phyloP scores from a whole-genome alignment of 2,888 invertebrate species.

The Cephonodes hylas region DNA sequence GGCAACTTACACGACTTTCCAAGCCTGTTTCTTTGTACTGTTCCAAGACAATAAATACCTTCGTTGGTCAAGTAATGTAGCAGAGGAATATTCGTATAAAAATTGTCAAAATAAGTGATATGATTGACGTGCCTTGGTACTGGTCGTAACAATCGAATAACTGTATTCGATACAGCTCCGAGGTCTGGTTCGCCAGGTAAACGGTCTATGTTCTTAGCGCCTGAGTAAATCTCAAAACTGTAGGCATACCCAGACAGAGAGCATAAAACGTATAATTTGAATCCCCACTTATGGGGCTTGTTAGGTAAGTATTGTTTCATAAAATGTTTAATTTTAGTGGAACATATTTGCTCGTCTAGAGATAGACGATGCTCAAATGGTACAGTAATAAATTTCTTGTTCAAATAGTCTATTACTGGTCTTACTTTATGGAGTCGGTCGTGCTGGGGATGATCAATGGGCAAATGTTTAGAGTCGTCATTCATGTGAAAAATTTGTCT shows the following conservation, averaged over 20 bases:
- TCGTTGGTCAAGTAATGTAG: conserved; percentile 36
- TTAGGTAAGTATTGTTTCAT: conserved; percentile 20
- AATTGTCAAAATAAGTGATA: conserved; percentile 36
- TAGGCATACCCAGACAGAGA: conserved; percentile 32
- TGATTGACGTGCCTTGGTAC: conserved; percentile 17
- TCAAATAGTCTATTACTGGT: conserved; percentile 34
- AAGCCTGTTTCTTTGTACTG: conserved; percentile 40
- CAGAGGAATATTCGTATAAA: conserved; percentile 40
- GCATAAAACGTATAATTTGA: conserved; percentile 25
- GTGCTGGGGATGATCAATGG: conserved; percentile 29
- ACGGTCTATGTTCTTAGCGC: conserved; percentile 24
- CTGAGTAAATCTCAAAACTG: conserved; percentile 33
- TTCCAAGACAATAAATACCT: conserved; percentile 42
- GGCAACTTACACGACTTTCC: conserved; percentile 37
- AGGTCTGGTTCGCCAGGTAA: conserved; percentile 26
- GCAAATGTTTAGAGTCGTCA: conserved; percentile 37
- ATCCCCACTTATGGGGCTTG: conserved; percentile 22
- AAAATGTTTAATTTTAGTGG: conserved; percentile 18
- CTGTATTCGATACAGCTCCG: conserved; percentile 15
- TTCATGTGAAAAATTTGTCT: conserved; percentile 39
- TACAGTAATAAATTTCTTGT: conserved; percentile 19
- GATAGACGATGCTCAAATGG: conserved; percentile 22
- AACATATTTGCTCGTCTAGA: conserved; percentile 25
- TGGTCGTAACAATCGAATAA: conserved; percentile 21
- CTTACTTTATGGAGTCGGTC: conserved; percentile 38